Evolutionary conservation across 2,797 vertebrate genomes (phyloP), one percentile per base, ranked within the genome.

Genomic region (Neosalanx taihuensis): DNA sequence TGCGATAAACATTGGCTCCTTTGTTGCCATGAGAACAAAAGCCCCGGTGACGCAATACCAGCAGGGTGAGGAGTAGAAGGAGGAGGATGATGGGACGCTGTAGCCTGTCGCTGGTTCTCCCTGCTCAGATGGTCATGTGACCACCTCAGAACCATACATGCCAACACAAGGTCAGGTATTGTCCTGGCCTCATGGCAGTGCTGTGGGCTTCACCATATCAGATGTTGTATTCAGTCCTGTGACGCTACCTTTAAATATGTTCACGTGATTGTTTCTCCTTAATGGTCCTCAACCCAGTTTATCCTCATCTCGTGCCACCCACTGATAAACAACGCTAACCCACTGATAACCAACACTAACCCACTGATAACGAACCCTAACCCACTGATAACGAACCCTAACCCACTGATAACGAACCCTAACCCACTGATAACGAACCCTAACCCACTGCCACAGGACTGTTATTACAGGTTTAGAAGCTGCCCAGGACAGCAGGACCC

Each of bases 11-110:
- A 92, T 88, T 88, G 88, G 59, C 70, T 49, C 86, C 89, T 89
- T 93, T 92, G 91, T 93, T 70, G 65, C 72, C 74, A 12, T 64
- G 5, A 56, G 64, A 76, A 93, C 91, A 91, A 92, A 90, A 88
- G 83, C 76, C 26, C 77, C 35, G 64, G 69, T 91, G 90, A 93
- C 76, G 85, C 86, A 82, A 90, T 78, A 67, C 73, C 72, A 78
- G 77, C 64, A 77, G 71, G 9, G 80, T 79, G 12, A 72, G 58
- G 56, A 75, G 66, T 26, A 26, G 23, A 26, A 26, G 23, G 23
- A 26, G 23, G n/a, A 37, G 53, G 29, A n/a, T 62, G 83, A 73
- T 51, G 71, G 82, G 79, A 71, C 72, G 67, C 57, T 69, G 72
- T 62, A 73, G 67, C 59, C 37, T 74, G 60, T 58, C 41, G 37